phyloP scores from a whole-genome alignment of 2,113 vertebrate genomes.

The Merops nubicus region DNA sequence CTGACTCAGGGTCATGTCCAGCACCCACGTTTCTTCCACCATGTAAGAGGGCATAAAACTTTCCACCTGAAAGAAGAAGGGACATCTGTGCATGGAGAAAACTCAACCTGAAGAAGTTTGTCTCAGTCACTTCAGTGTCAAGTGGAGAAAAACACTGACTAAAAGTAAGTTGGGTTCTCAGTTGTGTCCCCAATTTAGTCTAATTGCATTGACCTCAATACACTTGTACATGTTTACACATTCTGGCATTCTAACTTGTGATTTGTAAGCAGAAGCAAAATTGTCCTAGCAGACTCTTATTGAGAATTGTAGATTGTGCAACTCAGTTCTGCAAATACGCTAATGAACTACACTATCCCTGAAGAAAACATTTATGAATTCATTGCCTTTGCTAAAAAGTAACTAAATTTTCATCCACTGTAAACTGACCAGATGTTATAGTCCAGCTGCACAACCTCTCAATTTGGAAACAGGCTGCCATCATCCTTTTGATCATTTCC shows the following conservation, averaged over 20 bases:
- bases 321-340: background rate
- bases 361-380: background rate
- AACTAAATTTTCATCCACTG: slow-evolving; percentile 7
- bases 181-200: background rate
- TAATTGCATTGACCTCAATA: background rate
- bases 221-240: background rate
- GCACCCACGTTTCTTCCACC: background rate
- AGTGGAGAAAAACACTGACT: background rate
- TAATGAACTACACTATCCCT: background rate
- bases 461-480: background rate
- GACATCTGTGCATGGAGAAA: background rate
- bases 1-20: background rate
- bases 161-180: background rate
- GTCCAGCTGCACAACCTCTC: slow-evolving; percentile 6
- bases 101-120: background rate
- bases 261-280: background rate
- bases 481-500: background rate
- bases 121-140: background rate
- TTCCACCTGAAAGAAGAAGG: background rate
- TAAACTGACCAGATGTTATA: slow-evolving; percentile 13
- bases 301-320: background rate
- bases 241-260: background rate
- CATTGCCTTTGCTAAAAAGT: background rate
- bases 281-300: background rate
- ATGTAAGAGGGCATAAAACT: background rate